These are phyloP conservation scores for Hycleus phaleratus DNA, from an alignment of 1,140 invertebrate species.

Conservation along the genomic window DNA sequence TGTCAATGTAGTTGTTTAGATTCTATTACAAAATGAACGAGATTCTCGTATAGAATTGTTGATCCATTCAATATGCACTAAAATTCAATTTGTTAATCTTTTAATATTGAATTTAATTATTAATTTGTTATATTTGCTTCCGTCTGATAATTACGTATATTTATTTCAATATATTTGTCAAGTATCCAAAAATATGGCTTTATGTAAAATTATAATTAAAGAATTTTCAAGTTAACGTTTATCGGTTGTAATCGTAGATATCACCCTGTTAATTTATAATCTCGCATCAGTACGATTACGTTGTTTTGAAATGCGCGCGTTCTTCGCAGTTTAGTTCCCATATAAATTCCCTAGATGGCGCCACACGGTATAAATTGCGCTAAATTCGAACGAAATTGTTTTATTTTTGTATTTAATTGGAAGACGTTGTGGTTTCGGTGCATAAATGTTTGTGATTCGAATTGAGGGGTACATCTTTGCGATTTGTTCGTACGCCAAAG, in stretches of 20 bases:
- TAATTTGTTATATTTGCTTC: too few species aligned
- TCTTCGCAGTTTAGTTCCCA: background rate
- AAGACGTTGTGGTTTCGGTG: too few species aligned
- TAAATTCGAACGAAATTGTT: background rate
- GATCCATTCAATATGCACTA: too few species aligned
- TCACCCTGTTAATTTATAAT: too few species aligned
- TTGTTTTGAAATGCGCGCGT: slow-evolving; percentile 1
- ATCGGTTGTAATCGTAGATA: background rate
- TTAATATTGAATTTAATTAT: background rate
- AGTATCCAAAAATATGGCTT: background rate
- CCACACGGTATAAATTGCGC: background rate
- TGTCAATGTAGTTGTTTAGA: too few species aligned
- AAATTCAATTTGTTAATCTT: too few species aligned
- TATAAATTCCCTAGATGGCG: too few species aligned
- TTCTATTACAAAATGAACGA: too few species aligned
- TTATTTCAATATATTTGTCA: background rate
- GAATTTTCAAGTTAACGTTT: slow-evolving; percentile 5
- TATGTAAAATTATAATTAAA: slow-evolving; percentile 2
- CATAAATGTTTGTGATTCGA: too few species aligned
- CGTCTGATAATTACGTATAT: background rate
- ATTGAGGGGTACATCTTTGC: background rate
- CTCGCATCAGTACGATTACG: too few species aligned
- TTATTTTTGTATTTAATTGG: too few species aligned
- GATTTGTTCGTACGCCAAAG: background rate
- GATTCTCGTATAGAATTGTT: too few species aligned